Evolutionary conservation across 2,113 vertebrate genomes (phyloP).

Genomic region (Megaceryle maxima): DNA sequence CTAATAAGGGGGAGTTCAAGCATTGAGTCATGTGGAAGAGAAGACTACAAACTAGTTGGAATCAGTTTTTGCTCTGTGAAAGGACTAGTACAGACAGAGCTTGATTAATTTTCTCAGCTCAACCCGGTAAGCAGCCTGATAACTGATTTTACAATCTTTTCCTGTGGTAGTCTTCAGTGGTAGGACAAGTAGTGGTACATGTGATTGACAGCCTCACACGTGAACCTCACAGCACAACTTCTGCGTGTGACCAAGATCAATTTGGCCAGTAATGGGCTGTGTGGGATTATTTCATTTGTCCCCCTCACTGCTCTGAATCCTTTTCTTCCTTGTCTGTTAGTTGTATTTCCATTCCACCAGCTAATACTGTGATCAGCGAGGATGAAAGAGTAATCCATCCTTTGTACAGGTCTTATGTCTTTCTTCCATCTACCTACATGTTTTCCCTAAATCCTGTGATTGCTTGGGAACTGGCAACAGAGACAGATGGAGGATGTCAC

Average conservation of each 20-base stretch:
- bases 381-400: background rate
- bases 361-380: background rate
- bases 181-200: background rate
- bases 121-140: background rate
- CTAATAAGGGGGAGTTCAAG: background rate
- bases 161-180: background rate
- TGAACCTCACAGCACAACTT: background rate
- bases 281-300: background rate
- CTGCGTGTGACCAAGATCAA: background rate
- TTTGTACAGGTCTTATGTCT: background rate
- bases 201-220: background rate
- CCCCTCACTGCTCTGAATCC: background rate
- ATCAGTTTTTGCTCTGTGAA: background rate
- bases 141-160: background rate
- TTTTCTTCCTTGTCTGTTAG: background rate
- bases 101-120: background rate
- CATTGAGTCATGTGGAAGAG: background rate
- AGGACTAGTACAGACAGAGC: background rate
- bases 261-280: background rate
- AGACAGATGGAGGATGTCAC: slow-evolving; percentile 49
- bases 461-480: background rate
- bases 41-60: background rate
- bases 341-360: background rate
- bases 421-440: slow-evolving; percentile 1
- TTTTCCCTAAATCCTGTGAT: background rate